Evolutionary conservation across 1,140 invertebrate species (phyloP).

Genomic region (silkworm (Bombyx mori)): DNA sequence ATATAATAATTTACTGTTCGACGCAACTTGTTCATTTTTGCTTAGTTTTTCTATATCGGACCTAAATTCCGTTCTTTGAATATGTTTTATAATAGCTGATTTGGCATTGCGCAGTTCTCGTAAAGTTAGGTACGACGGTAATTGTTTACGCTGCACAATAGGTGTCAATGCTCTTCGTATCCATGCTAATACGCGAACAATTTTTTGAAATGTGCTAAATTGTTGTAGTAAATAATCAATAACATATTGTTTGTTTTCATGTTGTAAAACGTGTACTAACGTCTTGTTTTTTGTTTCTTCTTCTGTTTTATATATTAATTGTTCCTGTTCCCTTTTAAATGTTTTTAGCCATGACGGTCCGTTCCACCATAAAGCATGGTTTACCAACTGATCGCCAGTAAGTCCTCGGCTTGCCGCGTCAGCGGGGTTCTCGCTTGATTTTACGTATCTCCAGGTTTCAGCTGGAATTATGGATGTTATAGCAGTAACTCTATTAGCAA

Average conservation of each 20-base stretch:
- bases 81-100: slow-evolving; percentile 17
- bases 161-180: no score
- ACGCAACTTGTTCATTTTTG: slow-evolving; percentile 10
- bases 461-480: slow-evolving; percentile 9
- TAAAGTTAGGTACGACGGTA: slow-evolving; percentile 23
- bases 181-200: slow-evolving; percentile 1
- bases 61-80: slow-evolving; percentile 16
- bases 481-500: slow-evolving; percentile 9
- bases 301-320: no score
- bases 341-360: no score
- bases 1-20: no score
- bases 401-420: no score
- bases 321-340: no score
- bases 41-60: neutral
- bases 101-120: slow-evolving; percentile 18
- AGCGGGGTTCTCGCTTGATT: no score
- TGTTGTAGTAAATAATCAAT: slow-evolving; percentile 13
- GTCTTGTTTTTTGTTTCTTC: neutral
- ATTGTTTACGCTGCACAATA: no score
- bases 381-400: no score
- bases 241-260: slow-evolving; percentile 9
- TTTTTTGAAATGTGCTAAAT: slow-evolving; percentile 10
- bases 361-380: no score
- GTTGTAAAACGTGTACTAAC: no score
- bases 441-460: no score